Evolutionary conservation across 1,140 invertebrate genomes (phyloP), one percentile per base, ranked within the genome.

Genomic region (Archegozetes longisetosus): DNA sequence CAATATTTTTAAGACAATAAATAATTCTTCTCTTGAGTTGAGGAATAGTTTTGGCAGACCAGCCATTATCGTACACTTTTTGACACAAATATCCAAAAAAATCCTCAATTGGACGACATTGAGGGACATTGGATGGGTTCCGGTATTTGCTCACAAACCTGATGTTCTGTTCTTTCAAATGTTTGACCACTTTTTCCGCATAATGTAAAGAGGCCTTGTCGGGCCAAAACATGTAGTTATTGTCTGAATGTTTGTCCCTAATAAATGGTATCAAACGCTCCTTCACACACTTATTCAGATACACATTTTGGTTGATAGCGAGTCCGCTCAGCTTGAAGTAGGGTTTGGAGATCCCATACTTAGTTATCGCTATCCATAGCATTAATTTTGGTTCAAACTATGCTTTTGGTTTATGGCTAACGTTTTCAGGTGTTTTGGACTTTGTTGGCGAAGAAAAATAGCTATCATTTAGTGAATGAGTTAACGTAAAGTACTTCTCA

Each of bases 221-320:
- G 22, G 56, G 56, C 56, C 56, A 58, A 27, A 58, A 58, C 9
- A 58, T n/a, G 17, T 47, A 13, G 13, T 23, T 20, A 4, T 51
- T 26, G 14, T 22, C 22, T 1, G 14, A 13, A 58, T 58, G 56
- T 13, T 58, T 27, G 4, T 47, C 29, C 17, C 25, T 27, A 22
- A 58, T 58, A 27, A 58, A 58, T 49, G 24, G 1, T 26, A 58
- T 6, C 56, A 58, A 50, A n/a, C 56, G 17, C 20, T 27, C 25
- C n/a, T 25, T 50, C 23, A 58, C 24, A 50, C 56, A 58, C 20
- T 58, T 25, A 23, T 58, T 27, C 14, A 58, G n/a, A 58, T 58
- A 58, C 13, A 9, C 6, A 22, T 58, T 13, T n/a, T 13, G 17
- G 48, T 58, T 50, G 3, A 58, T 58, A 12, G 40, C 47, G 24